Conservation (phyloP, 2,888 invertebrate genomes). For the Cataglyphis altisquamis region DNA sequence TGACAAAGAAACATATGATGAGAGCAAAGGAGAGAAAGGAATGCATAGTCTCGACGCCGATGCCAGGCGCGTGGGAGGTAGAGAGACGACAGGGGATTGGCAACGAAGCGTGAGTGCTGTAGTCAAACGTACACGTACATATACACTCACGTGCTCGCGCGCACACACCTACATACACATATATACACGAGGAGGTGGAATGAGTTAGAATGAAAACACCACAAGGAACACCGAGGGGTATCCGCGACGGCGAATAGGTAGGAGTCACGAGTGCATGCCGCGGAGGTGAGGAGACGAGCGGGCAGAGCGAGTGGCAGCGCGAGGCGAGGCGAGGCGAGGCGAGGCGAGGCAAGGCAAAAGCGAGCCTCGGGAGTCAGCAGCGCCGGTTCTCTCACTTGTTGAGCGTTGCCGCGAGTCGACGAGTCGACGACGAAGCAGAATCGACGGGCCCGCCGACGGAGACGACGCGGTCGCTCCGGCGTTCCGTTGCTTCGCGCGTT, state of each 20-base stretch:
- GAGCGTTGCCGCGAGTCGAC: conserved; percentile 79
- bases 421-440: conserved; percentile 76
- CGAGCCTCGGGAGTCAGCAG: conserved; percentile 69
- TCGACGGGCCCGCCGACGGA: conserved; percentile 61
- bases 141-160: not conserved
- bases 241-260: conserved; percentile 39
- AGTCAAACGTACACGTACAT: not conserved
- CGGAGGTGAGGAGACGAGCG: conserved; percentile 64
- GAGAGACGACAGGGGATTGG: conserved; percentile 33
- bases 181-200: conserved; percentile 35
- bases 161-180: not conserved
- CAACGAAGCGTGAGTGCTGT: conserved; percentile 51
- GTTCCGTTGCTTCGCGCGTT: not conserved
- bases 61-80: conserved; percentile 37
- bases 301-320: conserved; percentile 67
- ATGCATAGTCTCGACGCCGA: conserved; percentile 4
- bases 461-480: conserved; percentile 61
- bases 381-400: conserved; percentile 85
- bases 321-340: conserved; percentile 66
- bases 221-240: conserved; percentile 64
- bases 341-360: conserved; percentile 60
- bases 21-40: conserved; percentile 23
- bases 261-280: conserved; percentile 66
- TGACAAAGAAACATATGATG: conserved; percentile 8
- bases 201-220: conserved; percentile 50